Conservation (phyloP, 2,113 vertebrate species). For the Odocoileus virginianus region DNA sequence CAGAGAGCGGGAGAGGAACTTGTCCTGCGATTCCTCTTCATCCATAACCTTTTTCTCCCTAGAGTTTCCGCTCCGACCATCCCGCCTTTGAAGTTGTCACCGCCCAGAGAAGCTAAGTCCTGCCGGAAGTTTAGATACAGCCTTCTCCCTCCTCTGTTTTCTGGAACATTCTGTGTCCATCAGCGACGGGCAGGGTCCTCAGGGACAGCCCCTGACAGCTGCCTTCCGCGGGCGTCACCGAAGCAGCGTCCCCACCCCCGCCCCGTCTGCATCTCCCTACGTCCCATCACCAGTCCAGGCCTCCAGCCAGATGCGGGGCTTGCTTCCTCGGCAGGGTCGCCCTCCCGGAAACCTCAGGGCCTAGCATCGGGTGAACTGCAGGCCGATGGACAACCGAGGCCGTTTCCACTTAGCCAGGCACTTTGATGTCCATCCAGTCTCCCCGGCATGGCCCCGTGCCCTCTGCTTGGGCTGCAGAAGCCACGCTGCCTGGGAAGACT, state of each 20-base stretch:
- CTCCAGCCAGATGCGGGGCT: neutral
- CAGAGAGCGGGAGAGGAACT: neutral
- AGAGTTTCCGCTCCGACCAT: neutral
- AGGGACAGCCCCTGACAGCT: neutral
- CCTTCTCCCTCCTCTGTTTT: neutral
- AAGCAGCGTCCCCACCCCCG: neutral
- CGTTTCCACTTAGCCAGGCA: neutral
- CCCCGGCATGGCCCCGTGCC: neutral
- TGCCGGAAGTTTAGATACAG: neutral
- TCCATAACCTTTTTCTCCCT: neutral
- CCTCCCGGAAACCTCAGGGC: neutral
- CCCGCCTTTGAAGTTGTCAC: neutral
- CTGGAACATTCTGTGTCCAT: neutral
- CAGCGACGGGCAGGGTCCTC: too few species aligned
- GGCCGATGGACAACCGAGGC: neutral
- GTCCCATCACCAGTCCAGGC: neutral
- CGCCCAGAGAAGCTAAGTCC: too few species aligned
- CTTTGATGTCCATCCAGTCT: neutral
- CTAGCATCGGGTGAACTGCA: neutral
- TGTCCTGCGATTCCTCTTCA: neutral
- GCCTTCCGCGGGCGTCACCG: neutral
- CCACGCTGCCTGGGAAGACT: neutral
- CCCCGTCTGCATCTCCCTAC: neutral
- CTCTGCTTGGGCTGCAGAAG: neutral
- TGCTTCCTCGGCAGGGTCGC: neutral